A percentile compares a stretch with the other conserved stretches of the same genome.
phyloP scores from a whole-genome alignment of 1,140 invertebrate species.

The Panulirus ornatus region DNA sequence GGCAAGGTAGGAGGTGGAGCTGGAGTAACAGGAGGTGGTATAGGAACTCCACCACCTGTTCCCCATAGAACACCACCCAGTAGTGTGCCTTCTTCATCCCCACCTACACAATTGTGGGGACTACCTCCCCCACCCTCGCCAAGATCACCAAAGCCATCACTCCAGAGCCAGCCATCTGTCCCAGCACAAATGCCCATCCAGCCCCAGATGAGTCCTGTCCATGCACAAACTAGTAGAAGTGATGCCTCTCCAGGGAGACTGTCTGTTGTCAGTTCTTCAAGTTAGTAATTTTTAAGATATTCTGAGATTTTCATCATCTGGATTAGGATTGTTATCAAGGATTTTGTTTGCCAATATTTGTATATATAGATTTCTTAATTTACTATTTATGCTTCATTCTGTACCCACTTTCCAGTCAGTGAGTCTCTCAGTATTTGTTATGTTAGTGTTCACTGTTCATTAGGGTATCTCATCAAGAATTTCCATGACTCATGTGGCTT shows the following conservation, averaged over 20 bases:
- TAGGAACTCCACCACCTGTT: constrained; percentile 29
- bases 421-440: too few species aligned
- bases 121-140: constrained; percentile 46
- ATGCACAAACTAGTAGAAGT: constrained; percentile 42
- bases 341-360: not conserved
- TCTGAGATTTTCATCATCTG: not conserved
- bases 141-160: constrained; percentile 59
- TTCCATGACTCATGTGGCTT: too few species aligned
- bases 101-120: constrained; percentile 41
- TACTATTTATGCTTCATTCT: too few species aligned
- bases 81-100: constrained; percentile 61
- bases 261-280: constrained; percentile 29
- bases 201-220: constrained; percentile 41
- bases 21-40: not conserved
- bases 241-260: constrained; percentile 40
- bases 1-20: not conserved
- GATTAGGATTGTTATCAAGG: not conserved
- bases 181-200: constrained; percentile 26
- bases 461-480: too few species aligned
- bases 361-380: too few species aligned
- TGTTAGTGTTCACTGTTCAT: too few species aligned
- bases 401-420: too few species aligned
- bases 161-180: constrained; percentile 52
- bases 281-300: constrained; percentile 36
- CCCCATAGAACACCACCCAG: constrained; percentile 48